Evolutionary conservation across 2,888 invertebrate species (phyloP), one percentile per base, ranked within the genome.

Genomic region (Parnassius smintheus): DNA sequence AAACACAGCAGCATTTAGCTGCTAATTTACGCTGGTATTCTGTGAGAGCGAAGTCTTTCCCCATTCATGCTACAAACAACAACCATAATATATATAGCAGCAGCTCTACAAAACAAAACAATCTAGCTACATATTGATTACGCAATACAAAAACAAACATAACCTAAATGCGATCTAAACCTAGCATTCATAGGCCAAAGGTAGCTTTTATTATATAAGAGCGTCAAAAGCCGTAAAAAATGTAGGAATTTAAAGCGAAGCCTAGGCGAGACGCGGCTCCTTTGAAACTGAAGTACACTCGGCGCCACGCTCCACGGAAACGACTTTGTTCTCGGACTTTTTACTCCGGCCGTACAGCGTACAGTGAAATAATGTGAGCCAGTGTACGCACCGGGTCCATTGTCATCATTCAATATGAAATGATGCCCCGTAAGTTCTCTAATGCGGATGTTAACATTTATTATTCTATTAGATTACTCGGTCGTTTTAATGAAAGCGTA

Each of bases 381-480:
- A 83, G 79, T 80, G 81, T 80, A 80, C 76, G 74, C 77, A 75
- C 75, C 80, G 82, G 82, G 77, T 74, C 80, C 80, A 84, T 85
- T 88, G 85, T 83, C 80, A 81, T 75, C 80, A 82, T 84, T 80
- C 82, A 80, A 83, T 82, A 86, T 83, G 82, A 83, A 86, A 80
- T 81, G 82, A 81, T 79, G 85, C 81, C 83, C 85, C 76, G 80
- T 84, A 83, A 82, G 78, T 82, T 79, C 76, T 82, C 82, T 83
- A 89, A 88, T 86, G 83, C 88, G 90, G 90, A 91, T 87, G 89
- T 85, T 81, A 83, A 83, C 89, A 85, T 89, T 90, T 87, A 90
- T 88, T 86, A 87, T 87, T 88, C 83, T 87, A 88, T 85, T 86
- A 79, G 77, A 80, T 80, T 81, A 80, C 73, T 73, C 73, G 73